Percentiles rank a stretch among this genome's conserved stretches.
Evolutionary conservation across 2,888 invertebrate genomes (phyloP).

Genomic region (Melanostoma scalare): DNA sequence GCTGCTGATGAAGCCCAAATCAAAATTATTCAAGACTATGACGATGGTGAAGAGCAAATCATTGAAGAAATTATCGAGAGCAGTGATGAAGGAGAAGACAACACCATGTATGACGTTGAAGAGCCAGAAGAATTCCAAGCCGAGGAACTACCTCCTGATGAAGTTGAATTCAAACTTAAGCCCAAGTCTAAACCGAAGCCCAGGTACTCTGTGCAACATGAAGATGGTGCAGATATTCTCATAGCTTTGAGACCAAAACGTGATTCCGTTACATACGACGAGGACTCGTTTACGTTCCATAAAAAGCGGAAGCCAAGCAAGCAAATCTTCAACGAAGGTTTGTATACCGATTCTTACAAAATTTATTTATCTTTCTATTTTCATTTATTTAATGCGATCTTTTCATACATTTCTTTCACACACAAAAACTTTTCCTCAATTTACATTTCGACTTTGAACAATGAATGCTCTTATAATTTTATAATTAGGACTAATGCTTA

Average conservation of each 20-base stretch:
- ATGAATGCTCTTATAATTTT: slow-evolving; percentile 56
- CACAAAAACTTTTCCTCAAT: neutral
- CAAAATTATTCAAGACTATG: slow-evolving; percentile 85
- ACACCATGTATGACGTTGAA: slow-evolving; percentile 83
- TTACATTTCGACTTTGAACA: slow-evolving; percentile 18
- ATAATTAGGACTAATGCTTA: slow-evolving; percentile 78
- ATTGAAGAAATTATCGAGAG: slow-evolving; percentile 86
- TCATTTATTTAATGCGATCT: no score
- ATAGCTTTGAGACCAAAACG: slow-evolving; percentile 82
- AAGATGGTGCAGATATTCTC: slow-evolving; percentile 84
- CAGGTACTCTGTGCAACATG: slow-evolving; percentile 84
- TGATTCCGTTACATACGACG: slow-evolving; percentile 84
- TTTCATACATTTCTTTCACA: slow-evolving; percentile 3
- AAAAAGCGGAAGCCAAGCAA: slow-evolving; percentile 87
- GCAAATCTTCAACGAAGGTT: slow-evolving; percentile 83
- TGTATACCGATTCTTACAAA: neutral
- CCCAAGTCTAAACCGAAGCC: slow-evolving; percentile 82
- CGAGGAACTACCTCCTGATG: slow-evolving; percentile 83
- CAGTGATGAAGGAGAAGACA: slow-evolving; percentile 82
- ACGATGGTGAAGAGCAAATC: slow-evolving; percentile 84
- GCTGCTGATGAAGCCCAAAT: slow-evolving; percentile 90
- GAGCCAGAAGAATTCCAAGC: slow-evolving; percentile 83
- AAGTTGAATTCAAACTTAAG: slow-evolving; percentile 82
- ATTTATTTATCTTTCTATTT: no score
- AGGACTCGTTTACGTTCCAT: slow-evolving; percentile 87